Evolutionary conservation across 2,888 invertebrate genomes (phyloP).

Genomic region (Drosophila meridiana): DNA sequence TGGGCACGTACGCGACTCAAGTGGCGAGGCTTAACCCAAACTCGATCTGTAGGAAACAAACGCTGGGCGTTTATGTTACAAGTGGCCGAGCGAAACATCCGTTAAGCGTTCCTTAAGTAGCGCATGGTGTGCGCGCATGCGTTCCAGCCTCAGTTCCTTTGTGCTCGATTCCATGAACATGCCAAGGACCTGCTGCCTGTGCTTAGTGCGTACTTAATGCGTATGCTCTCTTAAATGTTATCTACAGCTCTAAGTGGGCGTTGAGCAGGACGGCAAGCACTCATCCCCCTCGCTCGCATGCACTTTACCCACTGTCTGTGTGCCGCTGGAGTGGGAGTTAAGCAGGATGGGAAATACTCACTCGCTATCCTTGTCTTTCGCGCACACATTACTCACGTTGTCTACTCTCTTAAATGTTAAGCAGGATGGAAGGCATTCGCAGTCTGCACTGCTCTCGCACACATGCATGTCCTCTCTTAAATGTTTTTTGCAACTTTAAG

Average conservation of each 20-base stretch:
- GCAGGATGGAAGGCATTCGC: neutral
- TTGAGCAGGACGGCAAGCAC: conserved; percentile 1
- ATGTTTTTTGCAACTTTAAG: neutral
- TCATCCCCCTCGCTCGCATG: neutral
- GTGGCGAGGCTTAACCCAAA: conserved; percentile 44
- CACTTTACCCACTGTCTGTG: neutral
- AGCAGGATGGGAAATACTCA: neutral
- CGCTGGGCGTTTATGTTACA: conserved; percentile 79
- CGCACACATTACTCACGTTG: neutral
- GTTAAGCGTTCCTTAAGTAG: conserved; percentile 75
- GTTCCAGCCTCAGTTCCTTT: conserved; percentile 28
- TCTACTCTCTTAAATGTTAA: conserved; percentile 4
- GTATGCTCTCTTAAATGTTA: conserved; percentile 47
- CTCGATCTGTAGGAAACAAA: conserved; percentile 73
- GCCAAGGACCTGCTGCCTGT: conserved; percentile 39
- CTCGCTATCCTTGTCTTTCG: neutral
- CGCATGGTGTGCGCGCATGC: conserved; percentile 54
- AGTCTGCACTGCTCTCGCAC: neutral
- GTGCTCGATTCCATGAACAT: conserved; percentile 50
- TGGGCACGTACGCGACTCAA: conserved; percentile 79
- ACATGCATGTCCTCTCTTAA: conserved; percentile 7
- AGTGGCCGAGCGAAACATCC: conserved; percentile 76
- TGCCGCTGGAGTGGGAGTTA: neutral
- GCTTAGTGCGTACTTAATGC: conserved; percentile 18
- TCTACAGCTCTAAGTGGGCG: conserved; percentile 20